These are phyloP conservation scores for Quadroppia sp. DNA, from an alignment of 2,888 invertebrate species.

Conservation along the genomic window DNA sequence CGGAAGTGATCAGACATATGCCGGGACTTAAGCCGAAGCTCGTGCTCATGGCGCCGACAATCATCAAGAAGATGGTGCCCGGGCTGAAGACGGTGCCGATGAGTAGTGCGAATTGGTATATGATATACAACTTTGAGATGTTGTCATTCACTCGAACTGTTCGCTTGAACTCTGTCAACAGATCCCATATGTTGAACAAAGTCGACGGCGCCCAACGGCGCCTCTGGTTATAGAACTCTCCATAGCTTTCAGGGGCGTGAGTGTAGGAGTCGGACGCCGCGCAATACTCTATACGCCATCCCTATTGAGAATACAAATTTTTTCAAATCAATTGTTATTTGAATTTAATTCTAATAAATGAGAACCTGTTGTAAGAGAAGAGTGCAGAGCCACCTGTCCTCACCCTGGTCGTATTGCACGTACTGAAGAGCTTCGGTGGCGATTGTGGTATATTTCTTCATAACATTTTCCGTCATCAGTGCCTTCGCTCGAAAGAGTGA, in stretches of 20 bases:
- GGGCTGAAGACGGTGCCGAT: neutral
- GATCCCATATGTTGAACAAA: slow-evolving; percentile 40
- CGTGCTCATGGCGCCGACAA: neutral
- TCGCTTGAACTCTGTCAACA: slow-evolving; percentile 10
- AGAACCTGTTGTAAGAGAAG: neutral
- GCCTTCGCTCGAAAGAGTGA: slow-evolving; percentile 4
- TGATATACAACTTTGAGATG: slow-evolving; percentile 3
- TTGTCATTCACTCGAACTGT: neutral
- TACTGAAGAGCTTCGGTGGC: neutral
- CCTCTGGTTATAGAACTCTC: slow-evolving; percentile 12
- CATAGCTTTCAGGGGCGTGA: neutral
- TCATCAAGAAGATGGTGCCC: slow-evolving; percentile 1
- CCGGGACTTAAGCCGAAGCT: neutral
- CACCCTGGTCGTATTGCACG: slow-evolving; percentile 20
- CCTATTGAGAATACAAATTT: neutral
- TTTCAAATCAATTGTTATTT: neutral
- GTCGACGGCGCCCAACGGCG: slow-evolving; percentile 25
- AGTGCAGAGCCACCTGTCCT: slow-evolving; percentile 16
- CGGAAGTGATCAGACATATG: slow-evolving; percentile 7
- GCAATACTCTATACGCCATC: slow-evolving; percentile 19
- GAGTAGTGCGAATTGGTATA: neutral
- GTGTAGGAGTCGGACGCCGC: neutral
- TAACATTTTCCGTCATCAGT: neutral
- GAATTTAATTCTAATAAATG: neutral
- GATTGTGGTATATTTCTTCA: neutral